Evolutionary conservation across 30 jellyfish, hydroid and myxozoan genomes (phyloP), one percentile per base, ranked within the genome.

Genomic region (Calvadosia cruxmelitensis): DNA sequence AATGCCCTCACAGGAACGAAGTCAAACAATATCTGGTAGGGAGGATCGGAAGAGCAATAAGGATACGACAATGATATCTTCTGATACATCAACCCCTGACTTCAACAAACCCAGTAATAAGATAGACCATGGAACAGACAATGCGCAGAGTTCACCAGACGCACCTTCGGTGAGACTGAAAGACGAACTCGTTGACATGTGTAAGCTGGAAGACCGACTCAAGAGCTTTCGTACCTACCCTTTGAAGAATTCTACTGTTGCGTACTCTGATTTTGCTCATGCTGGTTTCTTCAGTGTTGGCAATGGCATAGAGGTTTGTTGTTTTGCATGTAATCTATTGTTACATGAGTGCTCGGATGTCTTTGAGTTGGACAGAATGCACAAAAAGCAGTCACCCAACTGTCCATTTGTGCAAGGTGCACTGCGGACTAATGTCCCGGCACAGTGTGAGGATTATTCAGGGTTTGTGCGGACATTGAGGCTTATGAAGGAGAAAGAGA

Each of bases 331-430:
- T 27, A 57, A 27, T 27, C 27, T 16, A 27, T 16, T 13, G 24
- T 3, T 27, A 3, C 12, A 20, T 20, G 15, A 20, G 20, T 42
- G 57, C 57, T 5, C 10, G 20, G 57, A 42, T 42, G 20, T 42
- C 10, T 42, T 42, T 42, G 57, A 42, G 20, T 42, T 42, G 57
- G 57, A 42, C 20, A 20, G 20, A 5, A 5, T 42, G 20, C 57
- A 42, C 20, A 42, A 42, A 42, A 42, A 20, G 2, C 10, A 29
- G 23, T 67, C 76, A 2, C 76, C 76, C 2, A 30, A 7, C n/a
- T 67, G 76, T 33, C 76, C 52, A 42, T 67, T 3, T 30, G 66
- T 30, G 76, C 26, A 27, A 10, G 67, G 67, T 29, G 28, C 20
- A 67, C 76, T 5, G 20, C 20, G 57, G 15, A 20, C 15, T 42